Evolutionary conservation across 2,797 vertebrate genomes (phyloP).

Genomic region (Gymnothorax reevesii): DNA sequence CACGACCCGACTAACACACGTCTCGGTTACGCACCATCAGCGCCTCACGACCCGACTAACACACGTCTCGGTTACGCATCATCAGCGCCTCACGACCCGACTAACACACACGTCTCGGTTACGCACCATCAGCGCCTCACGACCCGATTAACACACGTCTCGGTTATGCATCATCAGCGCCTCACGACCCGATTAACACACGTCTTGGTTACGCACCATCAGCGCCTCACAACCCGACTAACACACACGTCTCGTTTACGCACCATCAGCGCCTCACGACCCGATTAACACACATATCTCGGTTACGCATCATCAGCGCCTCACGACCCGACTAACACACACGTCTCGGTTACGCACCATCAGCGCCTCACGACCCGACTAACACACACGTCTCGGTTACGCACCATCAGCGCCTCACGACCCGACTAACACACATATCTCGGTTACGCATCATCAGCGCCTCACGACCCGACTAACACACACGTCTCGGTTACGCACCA

Average conservation of each 20-base stretch:
- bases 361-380: background rate
- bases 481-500: too few relatives aligned
- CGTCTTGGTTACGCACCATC: too few relatives aligned
- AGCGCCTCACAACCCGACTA: background rate
- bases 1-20: background rate
- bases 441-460: background rate
- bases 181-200: background rate
- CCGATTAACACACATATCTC: too few relatives aligned
- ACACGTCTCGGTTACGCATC: too few relatives aligned
- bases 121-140: background rate
- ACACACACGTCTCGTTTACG: too few relatives aligned
- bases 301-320: background rate
- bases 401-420: background rate
- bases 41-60: background rate
- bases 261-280: background rate
- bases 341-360: background rate
- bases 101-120: too few relatives aligned
- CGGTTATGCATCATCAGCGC: background rate
- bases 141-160: too few relatives aligned
- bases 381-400: too few relatives aligned
- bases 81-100: background rate
- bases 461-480: background rate
- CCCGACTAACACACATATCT: too few relatives aligned
- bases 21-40: background rate
- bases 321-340: background rate